phyloP scores from a whole-genome alignment of 2,797 vertebrate genomes.

The Hippoglossus hippoglossus region DNA sequence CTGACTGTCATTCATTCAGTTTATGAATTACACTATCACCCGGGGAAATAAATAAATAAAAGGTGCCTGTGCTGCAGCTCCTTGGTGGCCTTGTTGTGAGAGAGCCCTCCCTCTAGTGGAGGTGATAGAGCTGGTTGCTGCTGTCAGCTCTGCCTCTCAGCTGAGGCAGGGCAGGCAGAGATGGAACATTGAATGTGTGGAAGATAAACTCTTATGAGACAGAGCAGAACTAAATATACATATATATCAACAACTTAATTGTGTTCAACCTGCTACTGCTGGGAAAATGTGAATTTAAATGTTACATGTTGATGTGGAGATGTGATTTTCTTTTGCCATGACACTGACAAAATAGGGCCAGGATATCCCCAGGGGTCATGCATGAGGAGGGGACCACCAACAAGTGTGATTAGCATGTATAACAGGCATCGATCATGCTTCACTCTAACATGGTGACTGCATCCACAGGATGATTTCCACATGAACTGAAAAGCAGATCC shows the following conservation, averaged over 20 bases:
- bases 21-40: conserved; percentile 74
- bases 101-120: conserved; percentile 88
- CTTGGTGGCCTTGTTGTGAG: conserved; percentile 78
- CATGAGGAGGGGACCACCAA: not conserved
- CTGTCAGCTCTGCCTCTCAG: conserved; percentile 54
- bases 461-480: not conserved
- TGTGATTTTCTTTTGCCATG: not conserved
- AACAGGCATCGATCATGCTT: not conserved
- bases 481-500: not conserved
- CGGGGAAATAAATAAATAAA: conserved; percentile 23
- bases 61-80: conserved; percentile 58
- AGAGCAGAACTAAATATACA: not conserved
- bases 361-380: not conserved
- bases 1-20: conserved; percentile 75
- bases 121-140: conserved; percentile 59
- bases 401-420: not conserved
- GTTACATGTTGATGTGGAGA: conserved; percentile 2
- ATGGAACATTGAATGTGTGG: conserved; percentile 26
- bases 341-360: not conserved
- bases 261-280: not conserved
- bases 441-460: not conserved
- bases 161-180: conserved; percentile 47
- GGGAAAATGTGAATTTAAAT: not conserved
- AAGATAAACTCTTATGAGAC: conserved; percentile 5
- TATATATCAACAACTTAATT: too few species aligned